Evolutionary conservation across 92 coral and sea anemone genomes (phyloP).

Genomic region (Actinostola sp.): DNA sequence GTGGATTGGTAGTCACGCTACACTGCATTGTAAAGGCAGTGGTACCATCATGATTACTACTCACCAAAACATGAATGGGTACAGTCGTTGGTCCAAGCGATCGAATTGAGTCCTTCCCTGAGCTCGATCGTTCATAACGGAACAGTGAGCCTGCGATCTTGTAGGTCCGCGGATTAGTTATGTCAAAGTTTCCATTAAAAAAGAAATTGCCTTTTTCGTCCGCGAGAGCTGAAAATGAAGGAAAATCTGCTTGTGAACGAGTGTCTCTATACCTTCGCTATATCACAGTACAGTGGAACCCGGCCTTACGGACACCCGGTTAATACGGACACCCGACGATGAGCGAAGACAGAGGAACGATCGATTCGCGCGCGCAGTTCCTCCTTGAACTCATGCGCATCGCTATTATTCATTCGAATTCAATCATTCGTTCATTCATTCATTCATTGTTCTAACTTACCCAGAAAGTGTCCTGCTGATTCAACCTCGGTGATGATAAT

Average conservation of each 20-base stretch:
- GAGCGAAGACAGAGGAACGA: too few species aligned
- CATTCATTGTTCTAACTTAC: slow-evolving; percentile 27
- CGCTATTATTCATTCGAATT: too few species aligned
- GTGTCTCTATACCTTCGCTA: not conserved
- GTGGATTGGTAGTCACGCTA: too few species aligned
- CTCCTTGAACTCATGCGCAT: too few species aligned
- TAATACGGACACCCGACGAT: too few species aligned
- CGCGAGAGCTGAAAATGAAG: slow-evolving; percentile 60
- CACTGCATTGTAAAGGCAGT: not conserved
- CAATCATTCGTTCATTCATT: not conserved
- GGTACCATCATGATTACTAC: slow-evolving; percentile 7
- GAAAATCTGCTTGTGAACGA: not conserved
- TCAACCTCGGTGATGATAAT: slow-evolving; percentile 65
- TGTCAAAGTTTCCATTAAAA: slow-evolving; percentile 78
- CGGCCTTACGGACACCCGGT: too few species aligned
- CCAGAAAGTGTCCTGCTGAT: slow-evolving; percentile 64
- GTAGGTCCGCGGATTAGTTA: slow-evolving; percentile 60
- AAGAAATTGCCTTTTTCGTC: slow-evolving; percentile 63
- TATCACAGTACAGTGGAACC: not conserved
- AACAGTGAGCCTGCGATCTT: slow-evolving; percentile 76
- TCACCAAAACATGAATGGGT: slow-evolving; percentile 79
- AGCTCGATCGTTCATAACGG: slow-evolving; percentile 57
- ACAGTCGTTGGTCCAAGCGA: slow-evolving; percentile 77
- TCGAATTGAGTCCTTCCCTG: slow-evolving; percentile 64
- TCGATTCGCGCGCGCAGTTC: too few species aligned